Percentiles rank a stretch among this genome's conserved stretches.
Conservation (phyloP, 92 coral and sea anemone species). For the Palythoa grandis region DNA sequence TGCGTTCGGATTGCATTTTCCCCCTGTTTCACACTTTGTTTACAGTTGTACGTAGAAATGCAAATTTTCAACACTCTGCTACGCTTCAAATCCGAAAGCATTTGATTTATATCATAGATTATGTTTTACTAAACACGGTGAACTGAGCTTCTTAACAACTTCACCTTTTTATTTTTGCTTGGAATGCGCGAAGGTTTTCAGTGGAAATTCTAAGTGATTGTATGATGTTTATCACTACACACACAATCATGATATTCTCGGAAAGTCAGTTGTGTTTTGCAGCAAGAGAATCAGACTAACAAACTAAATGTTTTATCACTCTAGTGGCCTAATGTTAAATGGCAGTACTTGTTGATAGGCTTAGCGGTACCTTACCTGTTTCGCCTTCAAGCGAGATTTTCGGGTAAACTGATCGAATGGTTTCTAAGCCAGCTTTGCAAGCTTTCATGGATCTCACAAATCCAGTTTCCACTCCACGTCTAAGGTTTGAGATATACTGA, state of each 20-base stretch:
- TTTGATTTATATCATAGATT: not conserved
- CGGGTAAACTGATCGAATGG: not conserved
- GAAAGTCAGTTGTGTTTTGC: not conserved
- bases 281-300: not conserved
- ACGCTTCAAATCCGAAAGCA: not conserved
- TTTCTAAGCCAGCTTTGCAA: conserved; percentile 36
- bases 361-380: not conserved
- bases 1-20: not conserved
- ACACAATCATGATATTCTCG: not conserved
- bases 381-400: conserved; percentile 24
- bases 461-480: conserved; percentile 14
- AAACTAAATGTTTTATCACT: not conserved
- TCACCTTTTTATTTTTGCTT: not conserved
- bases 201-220: not conserved
- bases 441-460: conserved; percentile 4
- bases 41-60: too few species aligned
- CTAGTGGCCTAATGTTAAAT: not conserved
- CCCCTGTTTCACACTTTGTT: not conserved
- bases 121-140: not conserved
- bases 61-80: too few species aligned
- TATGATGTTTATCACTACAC: not conserved
- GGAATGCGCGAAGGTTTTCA: not conserved
- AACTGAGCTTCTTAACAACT: not conserved
- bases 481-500: conserved; percentile 34
- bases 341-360: not conserved